Base-by-base conservation (phyloP, 2,888 invertebrate genomes). In the Nomada fabriciana region DNA sequence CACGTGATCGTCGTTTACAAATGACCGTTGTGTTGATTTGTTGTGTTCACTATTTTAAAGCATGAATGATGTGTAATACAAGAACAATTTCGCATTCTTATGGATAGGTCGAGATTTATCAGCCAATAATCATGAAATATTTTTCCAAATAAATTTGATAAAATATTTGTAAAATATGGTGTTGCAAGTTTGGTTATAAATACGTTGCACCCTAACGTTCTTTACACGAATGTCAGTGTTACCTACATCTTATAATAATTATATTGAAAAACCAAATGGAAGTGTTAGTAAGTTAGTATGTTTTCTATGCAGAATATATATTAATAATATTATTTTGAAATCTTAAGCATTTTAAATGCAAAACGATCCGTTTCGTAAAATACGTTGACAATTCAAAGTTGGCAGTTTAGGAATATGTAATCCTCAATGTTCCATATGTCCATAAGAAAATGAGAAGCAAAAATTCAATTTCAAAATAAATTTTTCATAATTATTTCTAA, bases 1-100 rank as follows among this genome's bases (percentile, higher is more conserved):
- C 87, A 88, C 88, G 87, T 88, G 88, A 88, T 70, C 68, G 65
- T 61, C 72, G 80, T 86, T 86, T 88, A 88, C 85, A 86, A 88
- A 86, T 85, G 83, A 84, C 72, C 80, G 85, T 88, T 82, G 78
- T 72, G 65, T 80, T n/a, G 60, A 70, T 57, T 55, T 71, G 68
- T 47, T 65, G 55, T 57, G 61, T 57, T 60, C 61, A 50, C 23
- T 67, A 47, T 80, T 70, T 76, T 61, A 63, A 74, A 82, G 61
- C 70, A 50, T 57, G 67, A 84, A 84, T 64, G 23, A 80, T 74
- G 67, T 29, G 23, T 74, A 52, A 43, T 20, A n/a, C 7, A n/a
- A 42, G 29, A 29, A 7, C 36, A 59, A 67, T 5, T 3, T 52
- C 1, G 43, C 23, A 60, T 36, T 36, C 20, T 13, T 1, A 2